Percentiles rank a stretch among this genome's conserved stretches.
Conservation (phyloP, 2,113 vertebrate species). For the Sigmodon hispidus region DNA sequence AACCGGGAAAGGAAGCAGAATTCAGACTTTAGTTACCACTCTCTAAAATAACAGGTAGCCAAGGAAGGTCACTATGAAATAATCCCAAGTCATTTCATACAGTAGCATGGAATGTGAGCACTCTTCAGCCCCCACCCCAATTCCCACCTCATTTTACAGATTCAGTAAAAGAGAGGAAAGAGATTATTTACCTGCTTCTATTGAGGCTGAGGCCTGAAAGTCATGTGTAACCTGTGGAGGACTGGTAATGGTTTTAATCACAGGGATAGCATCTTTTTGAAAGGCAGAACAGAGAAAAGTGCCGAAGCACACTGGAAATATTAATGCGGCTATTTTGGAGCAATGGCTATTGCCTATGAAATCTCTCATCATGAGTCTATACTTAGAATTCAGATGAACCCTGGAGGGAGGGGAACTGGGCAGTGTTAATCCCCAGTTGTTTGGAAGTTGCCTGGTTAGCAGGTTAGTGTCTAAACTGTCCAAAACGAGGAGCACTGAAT, state of each 20-base stretch:
- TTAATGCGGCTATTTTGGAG: constrained; percentile 78
- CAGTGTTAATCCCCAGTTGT: constrained; percentile 66
- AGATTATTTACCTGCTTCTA: constrained; percentile 79
- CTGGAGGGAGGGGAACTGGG: constrained; percentile 24
- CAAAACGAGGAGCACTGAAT: not conserved
- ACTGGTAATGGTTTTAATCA: constrained; percentile 78
- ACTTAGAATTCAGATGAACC: constrained; percentile 75
- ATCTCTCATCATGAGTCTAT: constrained; percentile 73
- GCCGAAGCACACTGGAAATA: constrained; percentile 75
- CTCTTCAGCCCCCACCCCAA: constrained; percentile 8
- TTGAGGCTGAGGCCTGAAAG: constrained; percentile 62
- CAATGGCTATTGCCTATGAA: constrained; percentile 80
- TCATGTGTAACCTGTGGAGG: constrained; percentile 78
- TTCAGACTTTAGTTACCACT: not conserved
- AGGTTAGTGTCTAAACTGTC: constrained; percentile 46
- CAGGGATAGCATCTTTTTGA: constrained; percentile 80
- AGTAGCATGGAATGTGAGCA: not conserved
- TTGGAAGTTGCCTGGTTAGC: constrained; percentile 75
- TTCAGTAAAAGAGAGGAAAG: constrained; percentile 74
- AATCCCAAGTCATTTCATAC: constrained; percentile 1
- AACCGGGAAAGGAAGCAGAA: constrained; percentile 3
- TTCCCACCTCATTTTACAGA: constrained; percentile 50
- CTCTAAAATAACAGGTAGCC: not conserved
- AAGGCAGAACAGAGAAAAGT: constrained; percentile 61
- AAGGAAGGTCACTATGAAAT: not conserved